Percentiles rank a stretch among this genome's conserved stretches.
phyloP scores from a whole-genome alignment of 2,797 vertebrate genomes.

The Poecilia gillii region DNA sequence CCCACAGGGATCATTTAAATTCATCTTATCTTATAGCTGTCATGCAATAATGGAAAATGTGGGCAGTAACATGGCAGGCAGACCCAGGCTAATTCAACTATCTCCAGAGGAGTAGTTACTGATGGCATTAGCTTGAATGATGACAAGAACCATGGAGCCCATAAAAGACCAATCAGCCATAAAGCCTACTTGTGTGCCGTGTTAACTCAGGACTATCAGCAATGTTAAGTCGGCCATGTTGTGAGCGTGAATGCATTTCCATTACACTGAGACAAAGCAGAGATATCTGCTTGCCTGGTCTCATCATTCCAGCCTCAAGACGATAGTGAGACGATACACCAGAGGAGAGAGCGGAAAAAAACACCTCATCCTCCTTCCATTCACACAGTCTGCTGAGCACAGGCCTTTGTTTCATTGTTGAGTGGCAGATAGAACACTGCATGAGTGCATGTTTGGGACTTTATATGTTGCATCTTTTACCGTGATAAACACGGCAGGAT shows the following conservation, averaged over 20 bases:
- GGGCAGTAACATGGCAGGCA: constrained; percentile 29
- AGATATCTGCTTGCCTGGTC: constrained; percentile 47
- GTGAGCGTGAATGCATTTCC: constrained; percentile 42
- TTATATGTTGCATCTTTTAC: constrained; percentile 36
- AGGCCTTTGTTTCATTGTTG: constrained; percentile 47
- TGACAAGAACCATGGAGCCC: constrained; percentile 52
- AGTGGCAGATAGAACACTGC: constrained; percentile 28
- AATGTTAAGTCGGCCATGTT: constrained; percentile 44
- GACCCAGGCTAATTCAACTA: constrained; percentile 50
- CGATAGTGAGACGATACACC: constrained; percentile 49
- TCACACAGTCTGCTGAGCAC: constrained; percentile 29
- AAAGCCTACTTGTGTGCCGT: constrained; percentile 43
- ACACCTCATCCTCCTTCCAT: constrained; percentile 52
- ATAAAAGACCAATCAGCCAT: constrained; percentile 63
- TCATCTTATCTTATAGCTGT: constrained; percentile 41
- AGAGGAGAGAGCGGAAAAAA: constrained; percentile 59
- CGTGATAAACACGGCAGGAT: constrained; percentile 35
- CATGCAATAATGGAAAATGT: constrained; percentile 50
- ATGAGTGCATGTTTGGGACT: constrained; percentile 5
- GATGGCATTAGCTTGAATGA: constrained; percentile 67
- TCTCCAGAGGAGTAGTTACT: constrained; percentile 56
- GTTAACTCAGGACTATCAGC: constrained; percentile 52
- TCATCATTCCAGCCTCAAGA: constrained; percentile 40
- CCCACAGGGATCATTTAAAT: constrained; percentile 43
- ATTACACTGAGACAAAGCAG: constrained; percentile 52